Evolutionary conservation across 2,888 invertebrate species (phyloP), one percentile per base, ranked within the genome.

Genomic region (Urechis unicinctus): DNA sequence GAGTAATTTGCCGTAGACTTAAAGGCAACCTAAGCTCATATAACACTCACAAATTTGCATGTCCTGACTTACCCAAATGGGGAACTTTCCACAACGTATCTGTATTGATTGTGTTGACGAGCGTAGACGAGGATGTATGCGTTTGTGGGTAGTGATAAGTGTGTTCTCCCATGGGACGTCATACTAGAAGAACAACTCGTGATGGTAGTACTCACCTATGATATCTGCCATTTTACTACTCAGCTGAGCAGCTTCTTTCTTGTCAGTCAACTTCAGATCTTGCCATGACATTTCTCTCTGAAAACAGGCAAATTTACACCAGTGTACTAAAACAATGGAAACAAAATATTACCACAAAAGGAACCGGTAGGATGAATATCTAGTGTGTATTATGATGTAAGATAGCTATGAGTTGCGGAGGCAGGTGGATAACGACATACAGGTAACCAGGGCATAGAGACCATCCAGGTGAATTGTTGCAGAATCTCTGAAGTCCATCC

Each of bases 201-300:
- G n/a, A n/a, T n/a, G n/a, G n/a, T n/a, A 13, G 9, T 13, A 36
- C 36, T 13, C 9, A 36, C 36, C 36, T 13, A 36, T 36, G 36
- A 17, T 36, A 13, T 36, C 36, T 36, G 36, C 31, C 6, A 49
- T 49, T 48, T 31, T 22, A 24, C 43, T 44, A 28, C 30, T 31
- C 2, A 55, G 29, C 22, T 21, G 29, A 17, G 42, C 30, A 30
- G 64, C 60, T 6, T 70, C 57, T 26, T 66, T 66, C 52, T 61
- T 52, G 57, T 66, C 62, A 1, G 55, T 26, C 28, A 68, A 68
- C 52, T 67, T 71, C 55, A 72, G 57, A 53, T 72, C 72, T 41
- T 64, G 53, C 71, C 72, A 72, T 0, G 68, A 67, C 17, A 65
- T 63, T 42, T 73, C 71, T 64, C 66, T 69, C 73, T 73, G 57